phyloP scores from a whole-genome alignment of 2,888 invertebrate genomes.

The Cancer borealis region DNA sequence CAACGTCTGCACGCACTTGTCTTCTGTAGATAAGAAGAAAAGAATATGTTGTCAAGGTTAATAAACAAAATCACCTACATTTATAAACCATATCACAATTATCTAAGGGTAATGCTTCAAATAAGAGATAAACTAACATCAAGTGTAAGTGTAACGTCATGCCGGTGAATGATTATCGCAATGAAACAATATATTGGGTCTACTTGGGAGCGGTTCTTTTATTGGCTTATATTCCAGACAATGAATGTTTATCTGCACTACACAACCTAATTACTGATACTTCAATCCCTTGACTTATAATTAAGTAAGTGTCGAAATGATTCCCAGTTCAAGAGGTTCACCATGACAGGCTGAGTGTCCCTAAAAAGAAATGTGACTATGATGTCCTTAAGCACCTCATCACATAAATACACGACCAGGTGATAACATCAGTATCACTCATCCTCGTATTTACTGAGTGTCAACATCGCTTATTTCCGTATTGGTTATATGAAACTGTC shows the following conservation, averaged over 20 bases:
- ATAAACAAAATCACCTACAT: neutral
- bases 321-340: too few relatives aligned
- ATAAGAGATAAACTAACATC: neutral
- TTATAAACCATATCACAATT: neutral
- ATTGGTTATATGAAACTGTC: too few relatives aligned
- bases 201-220: neutral
- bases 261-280: neutral
- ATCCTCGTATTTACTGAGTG: too few relatives aligned
- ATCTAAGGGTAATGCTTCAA: neutral
- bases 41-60: neutral
- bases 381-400: too few relatives aligned
- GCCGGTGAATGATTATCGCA: neutral
- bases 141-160: neutral
- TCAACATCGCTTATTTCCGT: too few relatives aligned
- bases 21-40: neutral
- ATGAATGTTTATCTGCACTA: neutral
- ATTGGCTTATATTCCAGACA: too few relatives aligned
- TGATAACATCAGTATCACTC: too few relatives aligned
- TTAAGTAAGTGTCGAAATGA: too few relatives aligned
- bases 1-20: neutral
- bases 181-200: neutral
- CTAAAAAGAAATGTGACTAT: too few relatives aligned
- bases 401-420: too few relatives aligned
- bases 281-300: too few relatives aligned
- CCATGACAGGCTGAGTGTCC: too few relatives aligned